These are phyloP conservation scores for Sinelater perroti DNA, from an alignment of 2,888 invertebrate genomes.

Conservation along the genomic window DNA sequence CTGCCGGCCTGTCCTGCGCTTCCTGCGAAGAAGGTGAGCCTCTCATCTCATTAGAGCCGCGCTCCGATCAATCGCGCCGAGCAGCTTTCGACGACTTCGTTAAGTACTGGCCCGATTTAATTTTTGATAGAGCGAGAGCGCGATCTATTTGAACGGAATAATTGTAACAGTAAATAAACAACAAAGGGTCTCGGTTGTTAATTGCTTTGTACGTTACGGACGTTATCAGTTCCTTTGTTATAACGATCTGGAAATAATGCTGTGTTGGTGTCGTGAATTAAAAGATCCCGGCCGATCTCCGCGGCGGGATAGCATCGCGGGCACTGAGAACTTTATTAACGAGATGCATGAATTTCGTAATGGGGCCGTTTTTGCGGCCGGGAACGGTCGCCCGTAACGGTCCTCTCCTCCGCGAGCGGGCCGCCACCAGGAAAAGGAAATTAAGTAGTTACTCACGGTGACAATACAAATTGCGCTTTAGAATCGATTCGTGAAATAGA, in stretches of 20 bases:
- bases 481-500: background rate
- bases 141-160: conserved; percentile 15
- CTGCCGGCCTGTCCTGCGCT: too few species aligned
- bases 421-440: conserved; percentile 8
- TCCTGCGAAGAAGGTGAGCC: too few species aligned
- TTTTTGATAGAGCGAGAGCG: conserved; percentile 21
- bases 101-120: conserved; percentile 19
- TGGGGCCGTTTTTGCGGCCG: conserved; percentile 9
- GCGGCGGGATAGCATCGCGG: conserved; percentile 7
- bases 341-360: conserved; percentile 18
- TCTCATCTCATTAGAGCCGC: background rate
- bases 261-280: conserved; percentile 39
- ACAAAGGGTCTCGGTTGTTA: conserved; percentile 36
- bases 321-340: conserved; percentile 24
- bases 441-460: background rate
- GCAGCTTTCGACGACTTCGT: too few species aligned
- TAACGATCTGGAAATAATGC: conserved; percentile 40
- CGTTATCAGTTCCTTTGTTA: conserved; percentile 41
- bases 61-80: background rate
- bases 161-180: conserved; percentile 32
- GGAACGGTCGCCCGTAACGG: conserved; percentile 3
- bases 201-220: conserved; percentile 41
- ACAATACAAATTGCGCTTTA: background rate
- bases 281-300: conserved; percentile 27
- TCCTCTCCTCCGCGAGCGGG: background rate